These are phyloP conservation scores for Nothocercus nigrocapillus DNA, from an alignment of 2,113 vertebrate genomes.

Conservation along the genomic window DNA sequence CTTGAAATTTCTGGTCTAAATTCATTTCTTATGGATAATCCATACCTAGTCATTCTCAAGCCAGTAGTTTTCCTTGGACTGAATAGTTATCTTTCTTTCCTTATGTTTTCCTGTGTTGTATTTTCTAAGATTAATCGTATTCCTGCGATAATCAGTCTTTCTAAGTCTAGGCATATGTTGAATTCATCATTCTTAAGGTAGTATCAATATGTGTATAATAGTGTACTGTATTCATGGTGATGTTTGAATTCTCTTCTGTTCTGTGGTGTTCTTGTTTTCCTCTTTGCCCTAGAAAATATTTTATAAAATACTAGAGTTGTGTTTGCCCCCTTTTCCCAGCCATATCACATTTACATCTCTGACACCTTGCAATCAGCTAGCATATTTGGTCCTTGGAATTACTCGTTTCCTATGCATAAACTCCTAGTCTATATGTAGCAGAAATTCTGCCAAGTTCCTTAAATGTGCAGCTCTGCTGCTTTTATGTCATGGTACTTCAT, in stretches of 20 bases:
- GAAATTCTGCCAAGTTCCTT: neutral
- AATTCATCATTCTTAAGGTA: neutral
- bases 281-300: neutral
- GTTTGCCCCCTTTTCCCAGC: neutral
- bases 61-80: neutral
- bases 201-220: neutral
- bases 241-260: neutral
- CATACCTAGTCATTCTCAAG: neutral
- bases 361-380: neutral
- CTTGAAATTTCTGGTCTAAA: slow-evolving; percentile 16
- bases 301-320: neutral
- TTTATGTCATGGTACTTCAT: neutral
- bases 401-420: neutral
- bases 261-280: neutral
- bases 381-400: neutral
- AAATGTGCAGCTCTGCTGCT: neutral
- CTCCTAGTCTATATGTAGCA: neutral
- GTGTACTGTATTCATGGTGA: neutral
- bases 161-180: neutral
- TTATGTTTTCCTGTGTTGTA: neutral
- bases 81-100: neutral
- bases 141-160: neutral
- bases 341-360: neutral
- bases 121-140: neutral
- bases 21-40: neutral